phyloP scores from a whole-genome alignment of 2,888 invertebrate species.

The Bhutanitis thaidina region DNA sequence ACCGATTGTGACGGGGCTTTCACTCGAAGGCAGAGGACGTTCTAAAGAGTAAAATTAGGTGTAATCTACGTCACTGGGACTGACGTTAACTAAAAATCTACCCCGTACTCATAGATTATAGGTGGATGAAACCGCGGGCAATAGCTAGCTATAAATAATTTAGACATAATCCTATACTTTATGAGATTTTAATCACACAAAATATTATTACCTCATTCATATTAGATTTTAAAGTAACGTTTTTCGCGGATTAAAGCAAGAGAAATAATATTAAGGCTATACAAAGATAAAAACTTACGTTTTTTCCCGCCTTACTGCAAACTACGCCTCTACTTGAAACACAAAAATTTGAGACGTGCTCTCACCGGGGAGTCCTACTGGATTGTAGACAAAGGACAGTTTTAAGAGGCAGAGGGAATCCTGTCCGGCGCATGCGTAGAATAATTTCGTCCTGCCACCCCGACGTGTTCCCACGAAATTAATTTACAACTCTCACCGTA shows the following conservation, averaged over 20 bases:
- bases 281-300: not conserved
- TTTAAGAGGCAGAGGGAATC: slow-evolving; percentile 38
- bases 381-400: slow-evolving; percentile 54
- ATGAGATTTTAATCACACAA: too few species aligned
- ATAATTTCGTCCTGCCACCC: slow-evolving; percentile 15
- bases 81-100: too few species aligned
- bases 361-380: slow-evolving; percentile 15
- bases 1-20: too few species aligned
- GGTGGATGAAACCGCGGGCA: too few species aligned
- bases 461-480: slow-evolving; percentile 14
- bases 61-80: too few species aligned
- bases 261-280: not conserved
- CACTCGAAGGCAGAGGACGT: too few species aligned
- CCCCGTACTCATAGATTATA: too few species aligned
- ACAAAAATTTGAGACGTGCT: not conserved
- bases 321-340: slow-evolving; percentile 12
- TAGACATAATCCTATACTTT: too few species aligned
- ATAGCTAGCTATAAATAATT: too few species aligned
- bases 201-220: too few species aligned
- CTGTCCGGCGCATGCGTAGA: slow-evolving; percentile 52
- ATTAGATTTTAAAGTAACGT: not conserved
- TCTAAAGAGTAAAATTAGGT: too few species aligned
- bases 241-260: too few species aligned
- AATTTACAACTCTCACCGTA: slow-evolving; percentile 1
- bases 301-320: slow-evolving; percentile 31